A percentile compares a stretch with the other conserved stretches of the same genome.
These are phyloP conservation scores for Danionella cerebrum DNA, from an alignment of 2,113 vertebrate species.

Conservation along the genomic window DNA sequence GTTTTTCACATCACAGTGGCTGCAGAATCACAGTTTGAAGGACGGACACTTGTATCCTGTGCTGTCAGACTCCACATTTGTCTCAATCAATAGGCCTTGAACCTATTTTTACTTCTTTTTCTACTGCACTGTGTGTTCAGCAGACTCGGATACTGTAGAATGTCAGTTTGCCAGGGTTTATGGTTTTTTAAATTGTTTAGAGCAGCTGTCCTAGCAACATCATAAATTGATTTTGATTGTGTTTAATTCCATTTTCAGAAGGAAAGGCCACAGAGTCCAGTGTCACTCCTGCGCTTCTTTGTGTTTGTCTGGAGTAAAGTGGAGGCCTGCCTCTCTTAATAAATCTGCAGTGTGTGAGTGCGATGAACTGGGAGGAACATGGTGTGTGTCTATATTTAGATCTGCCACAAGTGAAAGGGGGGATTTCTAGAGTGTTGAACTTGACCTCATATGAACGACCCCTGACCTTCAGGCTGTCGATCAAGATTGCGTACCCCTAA, in stretches of 20 bases:
- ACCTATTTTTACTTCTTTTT: not conserved
- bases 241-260: too few species aligned
- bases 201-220: too few species aligned
- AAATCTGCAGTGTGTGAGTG: constrained; percentile 7
- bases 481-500: not conserved
- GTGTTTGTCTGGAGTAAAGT: not conserved
- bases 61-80: not conserved
- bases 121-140: not conserved
- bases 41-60: not conserved
- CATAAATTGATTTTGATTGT: too few species aligned
- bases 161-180: too few species aligned
- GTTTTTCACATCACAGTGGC: not conserved
- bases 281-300: too few species aligned
- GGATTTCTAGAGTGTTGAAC: constrained; percentile 13
- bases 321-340: constrained; percentile 6
- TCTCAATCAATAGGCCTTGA: not conserved
- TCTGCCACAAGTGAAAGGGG: not conserved
- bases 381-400: constrained; percentile 6
- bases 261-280: too few species aligned
- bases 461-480: not conserved
- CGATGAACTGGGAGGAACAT: not conserved
- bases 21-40: not conserved
- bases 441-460: constrained; percentile 4
- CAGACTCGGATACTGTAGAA: not conserved
- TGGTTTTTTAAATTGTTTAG: too few species aligned